A percentile compares a stretch with the other conserved stretches of the same genome.
phyloP scores from a whole-genome alignment of 2,113 vertebrate genomes.

The Paratilapia polleni region DNA sequence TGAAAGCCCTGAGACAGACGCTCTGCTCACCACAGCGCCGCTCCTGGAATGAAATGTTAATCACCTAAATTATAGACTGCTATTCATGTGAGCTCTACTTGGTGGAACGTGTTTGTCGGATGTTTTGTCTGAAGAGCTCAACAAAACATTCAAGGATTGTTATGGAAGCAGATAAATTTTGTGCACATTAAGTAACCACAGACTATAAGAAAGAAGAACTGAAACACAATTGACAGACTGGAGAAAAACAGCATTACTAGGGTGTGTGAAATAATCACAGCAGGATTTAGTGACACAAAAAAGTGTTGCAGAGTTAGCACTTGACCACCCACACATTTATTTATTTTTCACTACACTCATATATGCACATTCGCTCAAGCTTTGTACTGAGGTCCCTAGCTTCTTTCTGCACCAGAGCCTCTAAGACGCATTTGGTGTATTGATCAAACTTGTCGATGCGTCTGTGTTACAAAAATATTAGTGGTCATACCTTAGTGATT shows the following conservation, averaged over 20 bases:
- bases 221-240: no score
- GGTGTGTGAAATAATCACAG: neutral
- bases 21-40: neutral
- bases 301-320: neutral
- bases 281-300: neutral
- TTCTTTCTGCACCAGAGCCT: neutral
- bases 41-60: slow-evolving; percentile 10
- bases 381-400: neutral
- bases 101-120: neutral
- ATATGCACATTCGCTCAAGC: neutral
- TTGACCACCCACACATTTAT: neutral
- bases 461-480: neutral
- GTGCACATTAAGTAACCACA: neutral
- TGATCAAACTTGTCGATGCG: neutral
- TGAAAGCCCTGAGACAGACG: slow-evolving; percentile 1
- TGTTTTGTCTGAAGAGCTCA: neutral
- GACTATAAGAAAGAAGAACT: neutral
- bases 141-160: neutral
- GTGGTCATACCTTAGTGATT: slow-evolving; percentile 5
- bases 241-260: neutral
- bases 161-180: neutral
- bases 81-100: fast-evolving
- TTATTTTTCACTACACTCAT: neutral
- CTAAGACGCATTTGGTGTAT: neutral
- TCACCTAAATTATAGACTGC: neutral